phyloP scores from a whole-genome alignment of 2,888 invertebrate genomes.

The Oscheius myriophilus region DNA sequence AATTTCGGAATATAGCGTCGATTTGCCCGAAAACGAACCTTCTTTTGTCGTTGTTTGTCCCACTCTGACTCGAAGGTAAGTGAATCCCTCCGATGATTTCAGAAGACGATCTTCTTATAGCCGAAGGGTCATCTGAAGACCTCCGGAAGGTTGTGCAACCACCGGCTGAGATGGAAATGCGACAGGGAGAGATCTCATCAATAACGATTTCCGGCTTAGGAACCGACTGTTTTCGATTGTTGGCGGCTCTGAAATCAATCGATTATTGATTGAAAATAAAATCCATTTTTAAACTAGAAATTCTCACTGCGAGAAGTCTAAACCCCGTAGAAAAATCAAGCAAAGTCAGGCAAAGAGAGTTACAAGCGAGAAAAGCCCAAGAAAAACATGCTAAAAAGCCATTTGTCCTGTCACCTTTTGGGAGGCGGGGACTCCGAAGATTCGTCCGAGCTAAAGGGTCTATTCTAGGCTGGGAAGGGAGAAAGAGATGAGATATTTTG shows the following conservation, averaged over 20 bases:
- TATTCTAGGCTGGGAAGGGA: conserved; percentile 8
- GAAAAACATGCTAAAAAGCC: too few relatives aligned
- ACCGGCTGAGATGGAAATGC: conserved; percentile 66
- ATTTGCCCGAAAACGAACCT: conserved; percentile 21
- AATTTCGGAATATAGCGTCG: too few relatives aligned
- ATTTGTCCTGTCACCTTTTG: conserved; percentile 7
- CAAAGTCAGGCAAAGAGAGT: conserved; percentile 1
- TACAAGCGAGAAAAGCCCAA: background rate
- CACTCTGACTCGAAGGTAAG: conserved; percentile 43
- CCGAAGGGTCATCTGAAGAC: conserved; percentile 59
- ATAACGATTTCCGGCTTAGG: conserved; percentile 68
- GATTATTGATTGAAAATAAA: background rate
- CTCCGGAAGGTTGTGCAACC: conserved; percentile 68
- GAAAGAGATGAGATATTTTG: background rate
- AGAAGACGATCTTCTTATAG: conserved; percentile 64
- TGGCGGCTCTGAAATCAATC: conserved; percentile 42
- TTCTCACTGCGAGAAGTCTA: background rate
- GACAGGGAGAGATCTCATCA: conserved; percentile 64
- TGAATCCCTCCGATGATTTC: conserved; percentile 67
- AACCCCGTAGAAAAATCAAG: background rate
- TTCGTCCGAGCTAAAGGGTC: conserved; percentile 5
- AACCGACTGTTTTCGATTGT: conserved; percentile 60
- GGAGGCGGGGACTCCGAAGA: conserved; percentile 10
- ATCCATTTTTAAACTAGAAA: too few relatives aligned
- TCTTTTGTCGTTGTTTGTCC: conserved; percentile 41